Evolutionary conservation across 2,113 vertebrate genomes (phyloP).

Genomic region (Gila orcuttii): DNA sequence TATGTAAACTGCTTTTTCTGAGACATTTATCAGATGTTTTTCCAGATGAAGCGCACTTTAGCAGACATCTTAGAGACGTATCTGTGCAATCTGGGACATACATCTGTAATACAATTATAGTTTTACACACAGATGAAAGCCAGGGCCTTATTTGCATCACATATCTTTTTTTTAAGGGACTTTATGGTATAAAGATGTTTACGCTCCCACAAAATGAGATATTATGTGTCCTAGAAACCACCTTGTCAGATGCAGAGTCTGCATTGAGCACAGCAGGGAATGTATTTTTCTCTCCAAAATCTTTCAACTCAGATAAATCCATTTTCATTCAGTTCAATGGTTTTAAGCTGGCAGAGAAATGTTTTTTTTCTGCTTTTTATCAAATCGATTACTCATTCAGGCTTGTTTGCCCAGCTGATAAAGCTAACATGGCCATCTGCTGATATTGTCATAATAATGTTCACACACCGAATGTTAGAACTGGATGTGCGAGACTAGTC

Average conservation of each 20-base stretch:
- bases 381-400: conserved; percentile 47
- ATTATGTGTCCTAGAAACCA: background rate
- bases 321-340: conserved; percentile 37
- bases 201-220: background rate
- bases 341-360: conserved; percentile 22
- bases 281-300: conserved; percentile 15
- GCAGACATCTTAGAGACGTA: too few relatives aligned
- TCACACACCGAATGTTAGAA: background rate
- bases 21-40: too few relatives aligned
- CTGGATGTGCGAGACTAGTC: too few relatives aligned
- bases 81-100: too few relatives aligned
- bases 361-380: conserved; percentile 44
- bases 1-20: too few relatives aligned
- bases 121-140: background rate
- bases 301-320: conserved; percentile 38
- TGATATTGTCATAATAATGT: conserved; percentile 11
- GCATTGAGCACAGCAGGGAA: background rate
- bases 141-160: background rate
- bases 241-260: background rate
- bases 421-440: conserved; percentile 22
- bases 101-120: too few relatives aligned
- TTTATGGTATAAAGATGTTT: conserved; percentile 15
- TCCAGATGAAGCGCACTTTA: too few relatives aligned
- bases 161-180: background rate
- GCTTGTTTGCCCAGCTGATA: conserved; percentile 45